phyloP scores from a whole-genome alignment of 2,113 vertebrate genomes.

The Salvelinus namaycush region DNA sequence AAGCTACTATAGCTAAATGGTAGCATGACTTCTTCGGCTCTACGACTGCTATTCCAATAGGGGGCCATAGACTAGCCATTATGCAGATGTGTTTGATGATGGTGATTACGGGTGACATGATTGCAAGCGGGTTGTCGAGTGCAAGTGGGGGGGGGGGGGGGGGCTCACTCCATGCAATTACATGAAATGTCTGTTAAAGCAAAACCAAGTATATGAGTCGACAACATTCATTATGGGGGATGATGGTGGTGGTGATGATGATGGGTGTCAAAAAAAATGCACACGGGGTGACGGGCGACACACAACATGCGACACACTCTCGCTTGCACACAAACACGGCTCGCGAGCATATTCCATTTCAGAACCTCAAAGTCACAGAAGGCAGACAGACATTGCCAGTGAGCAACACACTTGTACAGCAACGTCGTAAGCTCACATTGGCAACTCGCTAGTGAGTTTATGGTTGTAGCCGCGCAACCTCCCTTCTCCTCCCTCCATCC shows the following conservation, averaged over 20 bases:
- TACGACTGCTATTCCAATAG: slow-evolving; percentile 46
- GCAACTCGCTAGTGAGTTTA: neutral
- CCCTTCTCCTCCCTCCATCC: neutral
- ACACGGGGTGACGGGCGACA: slow-evolving; percentile 61
- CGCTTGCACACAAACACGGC: slow-evolving; percentile 35
- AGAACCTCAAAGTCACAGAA: neutral
- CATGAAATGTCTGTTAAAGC: slow-evolving; percentile 52
- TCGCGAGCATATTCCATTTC: slow-evolving; percentile 32
- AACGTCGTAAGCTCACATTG: slow-evolving; percentile 20
- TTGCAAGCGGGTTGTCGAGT: slow-evolving; percentile 27
- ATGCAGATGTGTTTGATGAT: slow-evolving; percentile 52
- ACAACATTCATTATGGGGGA: neutral
- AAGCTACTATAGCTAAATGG: neutral
- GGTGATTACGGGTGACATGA: slow-evolving; percentile 19
- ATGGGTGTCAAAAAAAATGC: slow-evolving; percentile 49
- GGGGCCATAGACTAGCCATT: slow-evolving; percentile 58
- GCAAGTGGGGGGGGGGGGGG: slow-evolving; percentile 42
- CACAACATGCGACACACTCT: slow-evolving; percentile 65
- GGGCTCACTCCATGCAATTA: slow-evolving; percentile 68
- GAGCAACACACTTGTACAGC: slow-evolving; percentile 23
- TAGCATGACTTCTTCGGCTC: neutral
- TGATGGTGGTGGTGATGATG: slow-evolving; percentile 16
- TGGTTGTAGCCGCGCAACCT: neutral
- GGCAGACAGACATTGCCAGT: slow-evolving; percentile 13
- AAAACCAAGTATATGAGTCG: slow-evolving; percentile 44